Evolutionary conservation across 2,888 invertebrate genomes (phyloP), one percentile per base, ranked within the genome.

Genomic region (Cistogaster globosa): DNA sequence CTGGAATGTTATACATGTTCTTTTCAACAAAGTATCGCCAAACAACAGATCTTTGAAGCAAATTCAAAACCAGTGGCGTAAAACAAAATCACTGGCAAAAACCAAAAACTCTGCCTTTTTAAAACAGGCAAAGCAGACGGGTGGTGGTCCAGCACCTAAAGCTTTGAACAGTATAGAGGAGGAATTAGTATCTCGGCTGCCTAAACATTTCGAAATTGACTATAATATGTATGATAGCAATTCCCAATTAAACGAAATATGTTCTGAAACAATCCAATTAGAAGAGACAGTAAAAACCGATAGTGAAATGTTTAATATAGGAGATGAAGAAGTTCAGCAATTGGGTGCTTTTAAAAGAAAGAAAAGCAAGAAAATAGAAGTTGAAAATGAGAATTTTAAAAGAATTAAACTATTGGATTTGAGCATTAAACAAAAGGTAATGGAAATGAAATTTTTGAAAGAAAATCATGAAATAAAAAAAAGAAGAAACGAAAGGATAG

Each of bases 31-130:
- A 26, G 45, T 45, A n/a, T 71, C 69, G 16, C 16, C 57, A 5
- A n/a, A 26, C 57, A 69, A 42, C 9, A 20, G 68, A 42, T 38
- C 69, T 0, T 16, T 69, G 45, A 57, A 69, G 9, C 68, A 69
- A 57, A 55, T 69, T n/a, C 55, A 69, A 57, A 69, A 22, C 69
- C 55, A 57, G 42, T 71, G 57, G 69, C 57, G 26, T 16, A 71
- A 71, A 32, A 58, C 58, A 3, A 71, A 71, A 26, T 60, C 58
- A 18, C 22, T 71, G 55, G 58, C 71, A 42, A 71, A 71, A 18
- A 60, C 18, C 12, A 48, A 48, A 58, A 51, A 36, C 9, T 36
- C 60, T 60, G 22, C 72, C n/a, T 55, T 20, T 20, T 38, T 42
- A 3, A 32, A 38, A 9, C 55, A 69, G 11, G 20, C 20, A 38